Conservation (phyloP, 2,797 vertebrate genomes). For the Megaceryle alcyon region DNA sequence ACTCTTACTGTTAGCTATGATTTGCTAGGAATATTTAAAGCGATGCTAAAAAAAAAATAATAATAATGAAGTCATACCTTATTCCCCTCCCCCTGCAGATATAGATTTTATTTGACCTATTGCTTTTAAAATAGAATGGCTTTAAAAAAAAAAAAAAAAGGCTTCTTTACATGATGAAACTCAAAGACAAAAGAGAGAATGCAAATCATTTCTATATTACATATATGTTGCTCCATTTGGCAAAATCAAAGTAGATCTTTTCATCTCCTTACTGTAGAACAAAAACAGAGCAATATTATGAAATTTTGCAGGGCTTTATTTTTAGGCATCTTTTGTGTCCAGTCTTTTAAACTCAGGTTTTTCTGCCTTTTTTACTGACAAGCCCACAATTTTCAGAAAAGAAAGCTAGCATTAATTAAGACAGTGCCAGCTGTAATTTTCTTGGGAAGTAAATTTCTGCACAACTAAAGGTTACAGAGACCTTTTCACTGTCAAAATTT, state of each 20-base stretch:
- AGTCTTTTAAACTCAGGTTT: slow-evolving; percentile 85
- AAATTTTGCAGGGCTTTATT: slow-evolving; percentile 81
- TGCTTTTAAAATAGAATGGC: slow-evolving; percentile 78
- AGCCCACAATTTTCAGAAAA: slow-evolving; percentile 98
- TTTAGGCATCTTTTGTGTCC: slow-evolving; percentile 84
- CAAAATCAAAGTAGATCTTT: slow-evolving; percentile 82
- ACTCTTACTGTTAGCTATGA: not conserved
- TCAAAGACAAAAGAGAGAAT: slow-evolving; percentile 79
- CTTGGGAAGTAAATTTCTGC: slow-evolving; percentile 99
- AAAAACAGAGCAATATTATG: slow-evolving; percentile 86
- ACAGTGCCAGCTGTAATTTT: slow-evolving; percentile 99
- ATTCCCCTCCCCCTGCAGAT: slow-evolving; percentile 55
- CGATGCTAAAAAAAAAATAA: slow-evolving; percentile 32
- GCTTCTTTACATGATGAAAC: slow-evolving; percentile 69
- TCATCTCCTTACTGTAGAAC: slow-evolving; percentile 80
- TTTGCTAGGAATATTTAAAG: slow-evolving; percentile 59
- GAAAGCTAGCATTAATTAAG: slow-evolving; percentile 99
- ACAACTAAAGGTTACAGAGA: slow-evolving; percentile 99
- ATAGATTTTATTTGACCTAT: slow-evolving; percentile 82
- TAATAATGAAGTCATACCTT: slow-evolving; percentile 69
- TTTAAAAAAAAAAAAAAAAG: slow-evolving; percentile 54
- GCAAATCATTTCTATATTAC: slow-evolving; percentile 80
- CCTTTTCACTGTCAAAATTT: slow-evolving; percentile 99
- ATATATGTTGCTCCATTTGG: slow-evolving; percentile 79
- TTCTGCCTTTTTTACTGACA: slow-evolving; percentile 95